Base-by-base conservation (phyloP, 2,797 vertebrate genomes). In the Arnoldichthys spilopterus region DNA sequence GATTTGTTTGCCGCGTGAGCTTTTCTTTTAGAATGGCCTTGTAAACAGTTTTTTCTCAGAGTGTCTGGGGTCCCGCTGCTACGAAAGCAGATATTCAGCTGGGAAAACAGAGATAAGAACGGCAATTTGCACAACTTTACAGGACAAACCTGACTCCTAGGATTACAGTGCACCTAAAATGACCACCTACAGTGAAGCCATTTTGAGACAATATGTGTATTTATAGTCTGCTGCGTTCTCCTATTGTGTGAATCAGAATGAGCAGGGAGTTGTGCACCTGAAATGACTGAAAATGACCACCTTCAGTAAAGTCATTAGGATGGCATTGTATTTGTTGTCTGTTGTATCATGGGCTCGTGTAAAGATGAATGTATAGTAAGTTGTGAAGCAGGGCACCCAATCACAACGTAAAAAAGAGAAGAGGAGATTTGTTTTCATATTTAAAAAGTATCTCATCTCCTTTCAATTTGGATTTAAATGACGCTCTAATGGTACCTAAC, bases 21-120 rank as follows among this genome's bases (percentile, higher is more conserved):
- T 40, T n/a, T 66, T 78, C 56, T 69, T 64, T 59, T 11, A 32
- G 49, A 78, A 74, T 63, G 66, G 80, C 76, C 76, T 82, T 78
- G 80, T 82, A 74, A 82, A 82, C 71, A 74, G 12, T 78, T 53
- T 63, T n/a, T 67, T 49, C 71, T 63, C 71, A 37, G 71, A 70
- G 53, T 30, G 47, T 59, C 45, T 70, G 30, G 74, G 62, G 43
- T 59, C 53, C 59, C 63, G 22, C 58, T 70, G 64, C n/a, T 47
- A 43, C n/a, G 12, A 59, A 43, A 58, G 64, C 45, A 74, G 71
- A 72, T 53, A 12, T 11, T 22, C 62, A 68, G 62, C 37, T 61
- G 30, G 24, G 45, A 72, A 81, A 77, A 75, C 40, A 62, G 30
- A 68, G 45, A 61, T 67, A 74, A 69, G 64, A 58, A 47, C 30